These are phyloP conservation scores for Triplophysa bombifrons DNA, from an alignment of 2,797 vertebrate species.

Conservation along the genomic window DNA sequence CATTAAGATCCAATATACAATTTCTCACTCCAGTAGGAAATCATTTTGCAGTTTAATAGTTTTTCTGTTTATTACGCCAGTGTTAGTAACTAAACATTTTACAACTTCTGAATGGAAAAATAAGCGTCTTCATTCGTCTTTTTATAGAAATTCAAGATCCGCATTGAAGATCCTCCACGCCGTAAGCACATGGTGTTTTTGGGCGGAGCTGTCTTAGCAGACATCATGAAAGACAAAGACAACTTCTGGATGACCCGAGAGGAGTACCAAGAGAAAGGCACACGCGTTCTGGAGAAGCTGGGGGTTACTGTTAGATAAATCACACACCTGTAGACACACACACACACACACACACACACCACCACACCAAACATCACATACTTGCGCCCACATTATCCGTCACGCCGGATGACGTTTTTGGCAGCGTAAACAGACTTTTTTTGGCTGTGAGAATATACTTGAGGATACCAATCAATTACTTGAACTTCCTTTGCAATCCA, in stretches of 20 bases:
- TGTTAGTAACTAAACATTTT: background rate
- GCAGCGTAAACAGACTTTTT: constrained; percentile 62
- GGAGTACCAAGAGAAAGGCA: constrained; percentile 97
- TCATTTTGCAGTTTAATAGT: too few relatives aligned
- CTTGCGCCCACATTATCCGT: constrained; percentile 25
- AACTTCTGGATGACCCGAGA: constrained; percentile 99
- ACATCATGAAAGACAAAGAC: constrained; percentile 99
- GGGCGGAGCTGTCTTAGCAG: constrained; percentile 94
- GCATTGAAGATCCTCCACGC: constrained; percentile 81
- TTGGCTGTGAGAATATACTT: constrained; percentile 31
- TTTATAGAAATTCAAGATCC: constrained; percentile 82
- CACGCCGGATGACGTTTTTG: constrained; percentile 58
- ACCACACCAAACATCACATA: constrained; percentile 31
- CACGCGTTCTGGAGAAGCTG: constrained; percentile 96
- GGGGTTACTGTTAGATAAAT: constrained; percentile 98
- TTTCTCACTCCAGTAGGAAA: too few relatives aligned
- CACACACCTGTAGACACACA: background rate
- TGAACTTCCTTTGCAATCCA: constrained; percentile 49
- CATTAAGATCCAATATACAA: background rate
- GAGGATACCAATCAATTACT: constrained; percentile 43
- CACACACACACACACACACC: background rate
- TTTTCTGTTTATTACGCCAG: too few relatives aligned
- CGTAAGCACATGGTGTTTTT: constrained; percentile 99
- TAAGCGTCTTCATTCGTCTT: constrained; percentile 70
- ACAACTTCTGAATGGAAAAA: too few relatives aligned